Base-by-base conservation (phyloP, 2,888 invertebrate genomes). In the Drosophila histrio region DNA sequence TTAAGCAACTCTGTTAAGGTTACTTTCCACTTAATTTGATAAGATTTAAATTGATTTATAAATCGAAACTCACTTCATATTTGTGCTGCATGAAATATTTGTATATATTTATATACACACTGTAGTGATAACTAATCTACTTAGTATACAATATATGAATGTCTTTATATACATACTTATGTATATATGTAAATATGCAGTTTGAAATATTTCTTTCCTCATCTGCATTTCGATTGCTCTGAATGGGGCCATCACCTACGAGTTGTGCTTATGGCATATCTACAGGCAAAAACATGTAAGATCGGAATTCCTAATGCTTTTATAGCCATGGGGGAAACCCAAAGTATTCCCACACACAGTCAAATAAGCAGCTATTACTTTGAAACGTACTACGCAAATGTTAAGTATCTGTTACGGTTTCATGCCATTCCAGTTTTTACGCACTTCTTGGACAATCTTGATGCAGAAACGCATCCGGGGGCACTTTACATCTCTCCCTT, bases 381-480 rank as follows among this genome's bases (percentile, higher is more conserved):
- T n/a, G 41, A 67, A 44, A 72, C 22, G 43, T 22, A 44, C 46
- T 61, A 70, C 53, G 66, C 65, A 70, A 67, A 57, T 66, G 59
- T 59, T 66, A 56, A 62, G 64, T 59, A 83, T 74, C 72, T 72
- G 87, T 77, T 75, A 81, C 84, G 81, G 79, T 79, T 73, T 70
- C 68, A 59, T 70, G 69, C 75, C 65, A 85, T 81, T 82, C 79
- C 57, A 69, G 56, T 52, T 64, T 72, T 67, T 87, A 85, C 85
- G 85, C 85, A 87, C 88, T 79, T 83, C 66, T 65, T 41, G 38
- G 41, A 52, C 74, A 71, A 85, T 85, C 85, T 85, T 87, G 85
- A 85, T 85, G 70, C 74, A 79, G 88, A 85, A 87, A 87, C 86
- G 86, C 80, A 79, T 73, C 85, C 88, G 39, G 68, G 13, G 83